Evolutionary conservation across 2,113 vertebrate genomes (phyloP).

Genomic region (Otolemur garnettii): DNA sequence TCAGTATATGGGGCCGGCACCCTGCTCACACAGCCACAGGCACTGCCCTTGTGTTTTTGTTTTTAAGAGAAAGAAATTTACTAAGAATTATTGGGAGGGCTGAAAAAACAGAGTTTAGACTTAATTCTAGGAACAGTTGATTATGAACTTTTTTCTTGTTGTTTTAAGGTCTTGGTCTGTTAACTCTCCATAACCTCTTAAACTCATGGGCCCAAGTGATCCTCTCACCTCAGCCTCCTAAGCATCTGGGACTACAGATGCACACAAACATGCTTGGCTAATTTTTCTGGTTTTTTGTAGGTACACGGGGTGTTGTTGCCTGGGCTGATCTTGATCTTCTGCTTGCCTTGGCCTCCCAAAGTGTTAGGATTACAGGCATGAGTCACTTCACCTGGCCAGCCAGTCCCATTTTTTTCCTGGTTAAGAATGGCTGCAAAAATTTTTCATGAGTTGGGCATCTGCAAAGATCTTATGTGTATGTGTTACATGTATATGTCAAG

Average conservation of each 20-base stretch:
- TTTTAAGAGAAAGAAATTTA: not conserved
- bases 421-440: slow-evolving; percentile 27
- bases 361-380: not conserved
- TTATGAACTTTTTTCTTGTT: not conserved
- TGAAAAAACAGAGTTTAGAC: not conserved
- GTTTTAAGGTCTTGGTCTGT: not conserved
- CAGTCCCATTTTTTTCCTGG: not conserved
- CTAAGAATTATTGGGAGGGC: not conserved
- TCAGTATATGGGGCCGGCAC: no score
- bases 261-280: not conserved
- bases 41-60: no score
- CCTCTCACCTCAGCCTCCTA: not conserved
- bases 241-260: not conserved
- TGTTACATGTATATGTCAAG: not conserved
- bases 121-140: slow-evolving; percentile 24
- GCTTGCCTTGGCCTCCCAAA: not conserved
- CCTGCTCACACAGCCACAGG: no score
- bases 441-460: slow-evolving; percentile 31
- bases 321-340: not conserved
- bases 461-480: not conserved
- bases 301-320: not conserved
- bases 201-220: not conserved
- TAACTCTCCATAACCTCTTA: not conserved
- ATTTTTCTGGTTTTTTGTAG: not conserved
- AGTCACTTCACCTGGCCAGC: not conserved